Evolutionary conservation across 2,797 vertebrate species (phyloP).

Genomic region (Threskiornis aethiopicus): DNA sequence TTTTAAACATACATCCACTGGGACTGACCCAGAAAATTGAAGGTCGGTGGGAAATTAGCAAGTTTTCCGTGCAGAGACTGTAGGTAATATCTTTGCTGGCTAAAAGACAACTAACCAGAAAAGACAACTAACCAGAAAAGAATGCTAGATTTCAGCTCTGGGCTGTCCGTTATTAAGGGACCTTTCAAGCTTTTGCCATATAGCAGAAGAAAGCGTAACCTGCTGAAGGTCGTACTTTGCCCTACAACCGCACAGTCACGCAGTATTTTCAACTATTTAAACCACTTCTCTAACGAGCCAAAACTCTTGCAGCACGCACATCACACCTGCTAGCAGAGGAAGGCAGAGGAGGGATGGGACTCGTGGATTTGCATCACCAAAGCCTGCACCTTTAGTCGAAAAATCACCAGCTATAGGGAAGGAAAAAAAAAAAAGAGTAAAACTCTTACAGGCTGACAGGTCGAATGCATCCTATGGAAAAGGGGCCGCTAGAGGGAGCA

Average conservation of each 20-base stretch:
- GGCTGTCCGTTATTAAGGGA: background rate
- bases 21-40: background rate
- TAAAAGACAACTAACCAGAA: background rate
- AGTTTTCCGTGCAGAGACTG: background rate
- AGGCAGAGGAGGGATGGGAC: background rate
- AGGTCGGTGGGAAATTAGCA: background rate
- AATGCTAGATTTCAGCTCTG: background rate
- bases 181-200: background rate
- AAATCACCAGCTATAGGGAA: background rate
- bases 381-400: background rate
- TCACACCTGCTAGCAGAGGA: background rate
- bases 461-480: rapidly evolving
- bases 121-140: background rate
- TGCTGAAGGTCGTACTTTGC: background rate
- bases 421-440: background rate
- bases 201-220: background rate
- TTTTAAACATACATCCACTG: background rate
- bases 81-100: background rate
- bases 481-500: rapidly evolving
- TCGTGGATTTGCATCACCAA: rapidly evolving
- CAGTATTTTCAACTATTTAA: background rate
- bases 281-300: background rate
- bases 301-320: background rate
- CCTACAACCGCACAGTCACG: background rate
- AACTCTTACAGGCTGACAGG: background rate